Evolutionary conservation across 2,797 vertebrate species (phyloP).

Genomic region (Mergus octosetaceus): DNA sequence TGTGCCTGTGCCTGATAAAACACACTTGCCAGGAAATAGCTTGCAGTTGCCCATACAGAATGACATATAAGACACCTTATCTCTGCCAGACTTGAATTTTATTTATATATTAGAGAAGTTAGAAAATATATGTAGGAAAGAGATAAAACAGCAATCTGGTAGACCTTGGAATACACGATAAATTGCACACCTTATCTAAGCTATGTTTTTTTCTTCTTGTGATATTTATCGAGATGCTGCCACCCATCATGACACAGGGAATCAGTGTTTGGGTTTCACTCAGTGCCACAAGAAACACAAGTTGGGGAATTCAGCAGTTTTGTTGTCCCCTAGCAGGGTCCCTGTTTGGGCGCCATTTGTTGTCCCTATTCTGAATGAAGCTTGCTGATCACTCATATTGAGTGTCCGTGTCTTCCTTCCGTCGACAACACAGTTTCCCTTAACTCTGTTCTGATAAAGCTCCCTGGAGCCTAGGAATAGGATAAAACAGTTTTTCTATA

Average conservation of each 20-base stretch:
- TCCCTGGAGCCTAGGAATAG: neutral
- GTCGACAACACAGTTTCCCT: no score
- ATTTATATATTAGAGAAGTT: neutral
- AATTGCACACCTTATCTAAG: neutral
- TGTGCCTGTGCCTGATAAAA: neutral
- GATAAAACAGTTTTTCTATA: neutral
- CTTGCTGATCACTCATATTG: no score
- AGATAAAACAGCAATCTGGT: neutral
- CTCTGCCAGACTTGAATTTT: neutral
- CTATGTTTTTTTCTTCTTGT: neutral
- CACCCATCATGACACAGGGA: neutral
- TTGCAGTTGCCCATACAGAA: neutral
- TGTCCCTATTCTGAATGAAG: no score
- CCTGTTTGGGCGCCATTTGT: no score
- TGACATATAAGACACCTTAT: neutral
- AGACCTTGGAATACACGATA: neutral
- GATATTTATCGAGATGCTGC: neutral
- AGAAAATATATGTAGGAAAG: neutral
- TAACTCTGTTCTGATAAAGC: neutral
- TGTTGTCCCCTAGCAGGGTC: no score
- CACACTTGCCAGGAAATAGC: neutral
- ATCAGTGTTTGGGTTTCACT: neutral
- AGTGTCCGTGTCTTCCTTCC: no score
- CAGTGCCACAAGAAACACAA: fast-evolving
- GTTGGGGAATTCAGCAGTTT: neutral